A percentile compares a stretch with the other conserved stretches of the same genome.
Evolutionary conservation across 2,888 invertebrate genomes (phyloP).

Genomic region (Iselma pallidipennis): DNA sequence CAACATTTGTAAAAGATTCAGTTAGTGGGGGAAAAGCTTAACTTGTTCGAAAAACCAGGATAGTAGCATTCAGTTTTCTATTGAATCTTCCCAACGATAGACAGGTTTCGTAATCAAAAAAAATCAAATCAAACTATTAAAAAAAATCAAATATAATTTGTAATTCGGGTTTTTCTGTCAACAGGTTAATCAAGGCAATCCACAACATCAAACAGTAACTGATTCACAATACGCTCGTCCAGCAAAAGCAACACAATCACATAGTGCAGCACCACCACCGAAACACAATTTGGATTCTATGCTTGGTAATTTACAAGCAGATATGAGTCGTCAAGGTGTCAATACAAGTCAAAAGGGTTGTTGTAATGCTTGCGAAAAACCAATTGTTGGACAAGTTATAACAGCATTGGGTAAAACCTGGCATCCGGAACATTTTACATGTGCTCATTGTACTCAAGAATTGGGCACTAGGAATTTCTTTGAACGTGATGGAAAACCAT

Average conservation of each 20-base stretch:
- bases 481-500: conserved; percentile 94
- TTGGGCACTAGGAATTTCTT: conserved; percentile 98
- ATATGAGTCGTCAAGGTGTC: conserved; percentile 99
- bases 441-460: conserved; percentile 96
- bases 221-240: conserved; percentile 73
- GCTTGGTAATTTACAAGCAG: conserved; percentile 92
- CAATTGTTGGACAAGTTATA: conserved; percentile 97
- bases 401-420: conserved; percentile 98
- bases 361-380: conserved; percentile 98
- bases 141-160: not conserved
- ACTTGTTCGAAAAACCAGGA: conserved; percentile 35
- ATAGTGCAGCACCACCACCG: conserved; percentile 49
- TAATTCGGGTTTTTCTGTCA: conserved; percentile 32
- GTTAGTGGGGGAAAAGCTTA: conserved; percentile 38
- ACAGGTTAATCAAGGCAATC: conserved; percentile 66
- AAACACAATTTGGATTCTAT: conserved; percentile 68
- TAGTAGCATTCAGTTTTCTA: conserved; percentile 31
- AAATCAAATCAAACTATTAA: not conserved
- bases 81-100: conserved; percentile 26
- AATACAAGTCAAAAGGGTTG: conserved; percentile 99
- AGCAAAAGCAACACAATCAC: conserved; percentile 56
- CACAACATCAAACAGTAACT: conserved; percentile 68
- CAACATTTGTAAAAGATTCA: not conserved
- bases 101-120: conserved; percentile 9
- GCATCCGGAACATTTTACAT: conserved; percentile 99